phyloP scores from a whole-genome alignment of 2,888 invertebrate species.

The Tetranychus piercei region DNA sequence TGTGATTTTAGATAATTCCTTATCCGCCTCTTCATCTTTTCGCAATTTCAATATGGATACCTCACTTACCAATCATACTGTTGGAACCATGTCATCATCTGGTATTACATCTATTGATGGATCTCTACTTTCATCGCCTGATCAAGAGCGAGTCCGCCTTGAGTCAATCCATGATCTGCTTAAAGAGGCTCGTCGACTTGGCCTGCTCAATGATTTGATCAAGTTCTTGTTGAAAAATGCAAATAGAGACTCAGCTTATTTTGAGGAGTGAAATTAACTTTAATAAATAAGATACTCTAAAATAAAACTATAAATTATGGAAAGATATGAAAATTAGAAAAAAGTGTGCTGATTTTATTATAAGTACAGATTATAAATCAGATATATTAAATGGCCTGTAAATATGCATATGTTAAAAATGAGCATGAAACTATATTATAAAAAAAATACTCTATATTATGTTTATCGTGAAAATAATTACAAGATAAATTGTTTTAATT shows the following conservation, averaged over 20 bases:
- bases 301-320: background rate
- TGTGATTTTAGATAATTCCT: background rate
- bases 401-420: background rate
- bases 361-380: too few species aligned
- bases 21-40: background rate
- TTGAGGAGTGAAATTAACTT: constrained; percentile 15
- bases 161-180: constrained; percentile 19
- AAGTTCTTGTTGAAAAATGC: constrained; percentile 15
- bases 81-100: background rate
- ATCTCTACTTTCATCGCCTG: background rate
- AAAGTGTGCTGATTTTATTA: too few species aligned
- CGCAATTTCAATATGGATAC: background rate
- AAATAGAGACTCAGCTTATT: constrained; percentile 19
- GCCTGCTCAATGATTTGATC: constrained; percentile 19
- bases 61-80: background rate
- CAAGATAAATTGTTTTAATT: background rate
- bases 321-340: background rate
- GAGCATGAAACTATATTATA: background rate
- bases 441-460: background rate
- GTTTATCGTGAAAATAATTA: background rate
- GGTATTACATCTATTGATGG: background rate
- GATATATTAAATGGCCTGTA: too few species aligned
- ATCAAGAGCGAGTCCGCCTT: background rate
- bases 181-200: constrained; percentile 19
- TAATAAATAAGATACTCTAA: background rate